phyloP scores from a whole-genome alignment of 2,888 invertebrate species.

The Epirrhoe alternata region DNA sequence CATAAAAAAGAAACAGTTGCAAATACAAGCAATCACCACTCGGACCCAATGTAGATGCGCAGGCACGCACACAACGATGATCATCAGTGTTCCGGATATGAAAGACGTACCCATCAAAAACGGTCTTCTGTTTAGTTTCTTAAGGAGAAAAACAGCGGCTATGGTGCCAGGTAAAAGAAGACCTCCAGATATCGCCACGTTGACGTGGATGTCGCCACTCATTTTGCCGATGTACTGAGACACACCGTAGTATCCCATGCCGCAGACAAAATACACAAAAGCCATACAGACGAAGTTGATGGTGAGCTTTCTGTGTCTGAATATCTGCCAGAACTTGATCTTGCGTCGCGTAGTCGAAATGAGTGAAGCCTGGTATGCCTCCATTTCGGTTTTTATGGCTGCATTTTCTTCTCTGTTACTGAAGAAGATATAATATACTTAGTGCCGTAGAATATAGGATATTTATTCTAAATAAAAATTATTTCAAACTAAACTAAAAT shows the following conservation, averaged over 20 bases:
- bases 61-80: constrained; percentile 59
- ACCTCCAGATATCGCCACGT: constrained; percentile 90
- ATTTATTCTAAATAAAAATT: no score
- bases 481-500: no score
- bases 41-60: constrained; percentile 67
- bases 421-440: no score
- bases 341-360: constrained; percentile 38
- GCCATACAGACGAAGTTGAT: constrained; percentile 87
- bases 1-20: constrained; percentile 91
- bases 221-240: constrained; percentile 91
- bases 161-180: constrained; percentile 87
- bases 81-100: constrained; percentile 65
- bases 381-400: constrained; percentile 58
- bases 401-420: constrained; percentile 57
- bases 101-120: constrained; percentile 85
- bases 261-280: constrained; percentile 90
- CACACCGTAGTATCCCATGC: constrained; percentile 93
- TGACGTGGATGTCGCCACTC: constrained; percentile 90
- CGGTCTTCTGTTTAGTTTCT: constrained; percentile 85
- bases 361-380: constrained; percentile 50
- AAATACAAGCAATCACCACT: constrained; percentile 87
- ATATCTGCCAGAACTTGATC: constrained; percentile 66
- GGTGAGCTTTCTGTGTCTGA: constrained; percentile 79
- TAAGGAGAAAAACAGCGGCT: constrained; percentile 83
- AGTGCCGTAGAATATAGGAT: no score